These are phyloP conservation scores for Julus scandinavius DNA, from an alignment of 2,888 invertebrate species.

Conservation along the genomic window DNA sequence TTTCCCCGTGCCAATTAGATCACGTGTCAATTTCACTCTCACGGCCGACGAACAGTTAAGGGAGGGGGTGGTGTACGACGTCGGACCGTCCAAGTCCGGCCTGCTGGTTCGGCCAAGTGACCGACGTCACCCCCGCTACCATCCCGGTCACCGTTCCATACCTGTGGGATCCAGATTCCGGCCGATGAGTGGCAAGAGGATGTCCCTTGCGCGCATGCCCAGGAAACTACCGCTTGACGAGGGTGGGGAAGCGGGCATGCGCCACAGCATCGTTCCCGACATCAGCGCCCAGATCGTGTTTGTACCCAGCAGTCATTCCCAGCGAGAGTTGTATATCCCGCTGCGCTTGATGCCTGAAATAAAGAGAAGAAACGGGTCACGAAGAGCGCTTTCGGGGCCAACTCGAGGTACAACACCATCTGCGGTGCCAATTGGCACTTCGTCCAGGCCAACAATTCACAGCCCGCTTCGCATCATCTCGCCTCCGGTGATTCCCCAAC, in stretches of 20 bases:
- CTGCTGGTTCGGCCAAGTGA: not conserved
- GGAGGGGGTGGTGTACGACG: constrained; percentile 17
- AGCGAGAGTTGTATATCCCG: constrained; percentile 40
- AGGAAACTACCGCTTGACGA: constrained; percentile 12
- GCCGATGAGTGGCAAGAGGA: not conserved
- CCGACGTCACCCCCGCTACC: not conserved
- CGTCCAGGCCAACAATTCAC: not conserved
- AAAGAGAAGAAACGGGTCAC: constrained; percentile 31
- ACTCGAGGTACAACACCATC: not conserved
- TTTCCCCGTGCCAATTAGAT: constrained; percentile 51
- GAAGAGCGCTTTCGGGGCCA: not conserved
- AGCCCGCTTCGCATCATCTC: not conserved
- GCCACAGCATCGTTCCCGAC: constrained; percentile 18
- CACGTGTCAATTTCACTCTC: constrained; percentile 34
- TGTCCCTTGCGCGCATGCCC: not conserved
- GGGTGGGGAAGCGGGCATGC: not conserved
- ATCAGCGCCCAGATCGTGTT: constrained; percentile 53
- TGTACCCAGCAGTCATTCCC: constrained; percentile 40
- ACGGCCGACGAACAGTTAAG: not conserved
- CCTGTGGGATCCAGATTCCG: constrained; percentile 11
- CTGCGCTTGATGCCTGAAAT: constrained; percentile 19
- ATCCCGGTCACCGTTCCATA: constrained; percentile 13
- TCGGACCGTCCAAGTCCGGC: not conserved
- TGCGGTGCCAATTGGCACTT: not conserved
- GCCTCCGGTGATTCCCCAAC: not conserved